Conservation (phyloP, 2,888 invertebrate species). For the Oscheius sp. region DNA sequence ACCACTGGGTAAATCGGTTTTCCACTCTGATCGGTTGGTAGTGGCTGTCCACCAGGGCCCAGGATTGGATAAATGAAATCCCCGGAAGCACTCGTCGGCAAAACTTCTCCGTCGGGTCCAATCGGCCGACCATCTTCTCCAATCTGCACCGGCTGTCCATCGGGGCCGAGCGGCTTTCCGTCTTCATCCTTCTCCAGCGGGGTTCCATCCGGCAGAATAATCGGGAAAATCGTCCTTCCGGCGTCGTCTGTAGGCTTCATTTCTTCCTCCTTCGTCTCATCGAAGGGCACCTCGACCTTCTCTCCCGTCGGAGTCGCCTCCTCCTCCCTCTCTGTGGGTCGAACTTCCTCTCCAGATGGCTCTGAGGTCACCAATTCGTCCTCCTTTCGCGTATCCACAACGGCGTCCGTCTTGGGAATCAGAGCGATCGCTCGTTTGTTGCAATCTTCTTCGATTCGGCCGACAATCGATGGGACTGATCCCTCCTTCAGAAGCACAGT, state of each 20-base stretch:
- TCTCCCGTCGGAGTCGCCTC: too few relatives aligned
- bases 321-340: constrained; percentile 22
- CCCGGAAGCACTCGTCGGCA: constrained; percentile 55
- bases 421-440: neutral
- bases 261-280: neutral
- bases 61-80: constrained; percentile 61
- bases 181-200: constrained; percentile 39
- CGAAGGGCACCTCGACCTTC: neutral
- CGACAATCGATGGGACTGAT: too few relatives aligned
- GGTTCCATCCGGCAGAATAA: constrained; percentile 34
- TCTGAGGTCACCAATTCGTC: constrained; percentile 14
- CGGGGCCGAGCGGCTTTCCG: constrained; percentile 42
- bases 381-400: neutral
- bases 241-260: constrained; percentile 34
- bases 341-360: constrained; percentile 32
- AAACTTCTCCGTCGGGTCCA: constrained; percentile 50
- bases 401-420: neutral
- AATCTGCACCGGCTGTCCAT: constrained; percentile 41
- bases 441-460: neutral
- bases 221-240: constrained; percentile 23
- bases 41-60: constrained; percentile 44
- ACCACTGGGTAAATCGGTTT: constrained; percentile 3
- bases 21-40: constrained; percentile 41
- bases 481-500: too few relatives aligned
- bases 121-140: constrained; percentile 53